Conservation (phyloP, 2,888 invertebrate species). For the Leptinotarsa peninsularis region DNA sequence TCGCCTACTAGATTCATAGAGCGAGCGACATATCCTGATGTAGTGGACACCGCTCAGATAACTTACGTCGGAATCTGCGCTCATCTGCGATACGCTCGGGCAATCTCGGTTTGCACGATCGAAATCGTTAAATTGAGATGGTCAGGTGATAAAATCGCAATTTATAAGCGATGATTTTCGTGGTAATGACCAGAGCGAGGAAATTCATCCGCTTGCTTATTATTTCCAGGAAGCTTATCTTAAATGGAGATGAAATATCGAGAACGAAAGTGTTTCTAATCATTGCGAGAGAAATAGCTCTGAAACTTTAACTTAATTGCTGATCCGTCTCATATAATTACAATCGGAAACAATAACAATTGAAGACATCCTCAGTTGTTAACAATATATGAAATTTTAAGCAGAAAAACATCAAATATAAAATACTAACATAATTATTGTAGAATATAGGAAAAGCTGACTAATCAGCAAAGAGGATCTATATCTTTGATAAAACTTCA, state of each 20-base stretch:
- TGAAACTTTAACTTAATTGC: too few species aligned
- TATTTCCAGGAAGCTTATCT: background rate
- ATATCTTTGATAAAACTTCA: too few species aligned
- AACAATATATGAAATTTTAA: too few species aligned
- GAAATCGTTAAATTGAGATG: slow-evolving; percentile 55
- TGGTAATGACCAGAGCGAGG: slow-evolving; percentile 29
- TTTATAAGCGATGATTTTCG: slow-evolving; percentile 42
- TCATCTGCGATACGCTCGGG: slow-evolving; percentile 54
- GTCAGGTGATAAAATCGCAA: slow-evolving; percentile 47
- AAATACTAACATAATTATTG: too few species aligned
- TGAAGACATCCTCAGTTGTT: too few species aligned
- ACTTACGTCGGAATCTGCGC: slow-evolving; percentile 49
- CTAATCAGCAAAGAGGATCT: too few species aligned
- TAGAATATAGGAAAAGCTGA: too few species aligned
- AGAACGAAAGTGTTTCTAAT: background rate
- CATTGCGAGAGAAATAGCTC: too few species aligned
- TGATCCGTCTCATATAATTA: too few species aligned
- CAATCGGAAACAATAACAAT: too few species aligned
- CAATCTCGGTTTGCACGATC: slow-evolving; percentile 51
- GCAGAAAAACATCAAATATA: too few species aligned
- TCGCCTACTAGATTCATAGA: slow-evolving; percentile 58
- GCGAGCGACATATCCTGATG: slow-evolving; percentile 52
- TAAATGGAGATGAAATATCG: background rate
- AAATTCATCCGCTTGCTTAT: slow-evolving; percentile 21
- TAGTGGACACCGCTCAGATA: slow-evolving; percentile 50